A percentile compares a stretch with the other conserved stretches of the same genome.
These are phyloP conservation scores for Papilio demoleus DNA, from an alignment of 2,888 invertebrate species.

Conservation along the genomic window DNA sequence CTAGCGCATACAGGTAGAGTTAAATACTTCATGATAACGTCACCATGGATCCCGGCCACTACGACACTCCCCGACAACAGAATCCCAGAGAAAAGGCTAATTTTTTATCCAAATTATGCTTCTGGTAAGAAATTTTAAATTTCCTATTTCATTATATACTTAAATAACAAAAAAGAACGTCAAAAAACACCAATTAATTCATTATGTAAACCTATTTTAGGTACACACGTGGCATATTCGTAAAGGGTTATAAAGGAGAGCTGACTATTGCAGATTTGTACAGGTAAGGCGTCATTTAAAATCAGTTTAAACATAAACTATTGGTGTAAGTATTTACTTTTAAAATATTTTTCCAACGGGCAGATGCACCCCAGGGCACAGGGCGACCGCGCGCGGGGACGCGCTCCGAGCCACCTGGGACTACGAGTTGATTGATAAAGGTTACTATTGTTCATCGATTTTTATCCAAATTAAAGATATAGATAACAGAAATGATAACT, in stretches of 20 bases:
- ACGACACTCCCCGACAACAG: conserved; percentile 74
- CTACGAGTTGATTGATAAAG: conserved; percentile 61
- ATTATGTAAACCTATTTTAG: conserved; percentile 49
- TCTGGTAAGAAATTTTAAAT: conserved; percentile 87
- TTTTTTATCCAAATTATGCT: conserved; percentile 85
- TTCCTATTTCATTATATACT: too few species aligned
- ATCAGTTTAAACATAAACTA: not conserved
- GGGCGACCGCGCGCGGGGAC: conserved; percentile 71
- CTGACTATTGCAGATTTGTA: conserved; percentile 76
- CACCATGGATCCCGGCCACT: conserved; percentile 80
- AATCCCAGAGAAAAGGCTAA: conserved; percentile 87
- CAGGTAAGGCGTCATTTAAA: conserved; percentile 53
- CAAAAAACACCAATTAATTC: not conserved
- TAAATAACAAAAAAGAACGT: not conserved
- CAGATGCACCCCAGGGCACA: conserved; percentile 69
- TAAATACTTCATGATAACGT: not conserved
- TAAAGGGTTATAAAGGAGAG: conserved; percentile 74
- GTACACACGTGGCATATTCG: conserved; percentile 70
- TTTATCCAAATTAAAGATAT: too few species aligned
- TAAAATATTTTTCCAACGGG: not conserved
- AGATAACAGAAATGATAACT: too few species aligned
- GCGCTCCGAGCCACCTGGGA: conserved; percentile 64
- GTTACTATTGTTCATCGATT: conserved; percentile 46
- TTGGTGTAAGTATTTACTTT: not conserved
- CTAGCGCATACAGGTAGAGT: not conserved